These are phyloP conservation scores for Aldabrachelys gigantea DNA, from an alignment of 2,113 vertebrate species.

Conservation along the genomic window DNA sequence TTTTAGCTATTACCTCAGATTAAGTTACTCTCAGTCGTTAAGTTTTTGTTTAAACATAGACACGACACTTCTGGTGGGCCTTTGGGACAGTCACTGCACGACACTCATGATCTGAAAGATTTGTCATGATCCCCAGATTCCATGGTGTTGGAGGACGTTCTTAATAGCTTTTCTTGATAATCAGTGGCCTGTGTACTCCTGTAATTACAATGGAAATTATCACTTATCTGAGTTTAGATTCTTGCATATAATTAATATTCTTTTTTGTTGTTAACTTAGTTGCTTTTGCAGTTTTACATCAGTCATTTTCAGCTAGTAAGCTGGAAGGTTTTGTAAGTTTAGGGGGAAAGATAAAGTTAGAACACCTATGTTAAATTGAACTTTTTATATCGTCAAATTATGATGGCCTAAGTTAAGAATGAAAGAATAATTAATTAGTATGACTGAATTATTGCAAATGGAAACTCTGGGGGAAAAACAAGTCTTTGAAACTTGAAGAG, in stretches of 20 bases:
- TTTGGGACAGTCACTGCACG: not conserved
- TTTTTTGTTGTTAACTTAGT: slow-evolving; percentile 22
- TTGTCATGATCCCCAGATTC: not conserved
- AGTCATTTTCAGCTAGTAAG: not conserved
- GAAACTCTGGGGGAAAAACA: not conserved
- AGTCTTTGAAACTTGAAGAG: not conserved
- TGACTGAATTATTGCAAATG: not conserved
- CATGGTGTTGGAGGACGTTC: not conserved
- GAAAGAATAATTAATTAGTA: not conserved
- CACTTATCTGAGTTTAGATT: not conserved
- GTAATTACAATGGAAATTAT: slow-evolving; percentile 3
- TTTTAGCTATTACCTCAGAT: not conserved
- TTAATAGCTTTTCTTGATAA: slow-evolving; percentile 30
- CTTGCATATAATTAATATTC: slow-evolving; percentile 16
- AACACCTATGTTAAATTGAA: not conserved
- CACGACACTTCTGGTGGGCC: not conserved
- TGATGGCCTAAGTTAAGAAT: not conserved
- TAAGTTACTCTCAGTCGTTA: not conserved
- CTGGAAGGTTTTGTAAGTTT: not conserved
- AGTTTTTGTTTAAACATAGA: not conserved
- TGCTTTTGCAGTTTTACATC: slow-evolving; percentile 18
- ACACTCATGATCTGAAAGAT: not conserved
- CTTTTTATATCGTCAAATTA: not conserved
- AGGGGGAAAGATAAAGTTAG: not conserved
- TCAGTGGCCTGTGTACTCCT: not conserved